Percentiles rank a stretch among this genome's conserved stretches.
Evolutionary conservation across 2,888 invertebrate genomes (phyloP).

Genomic region (Pediacus dermestoides): DNA sequence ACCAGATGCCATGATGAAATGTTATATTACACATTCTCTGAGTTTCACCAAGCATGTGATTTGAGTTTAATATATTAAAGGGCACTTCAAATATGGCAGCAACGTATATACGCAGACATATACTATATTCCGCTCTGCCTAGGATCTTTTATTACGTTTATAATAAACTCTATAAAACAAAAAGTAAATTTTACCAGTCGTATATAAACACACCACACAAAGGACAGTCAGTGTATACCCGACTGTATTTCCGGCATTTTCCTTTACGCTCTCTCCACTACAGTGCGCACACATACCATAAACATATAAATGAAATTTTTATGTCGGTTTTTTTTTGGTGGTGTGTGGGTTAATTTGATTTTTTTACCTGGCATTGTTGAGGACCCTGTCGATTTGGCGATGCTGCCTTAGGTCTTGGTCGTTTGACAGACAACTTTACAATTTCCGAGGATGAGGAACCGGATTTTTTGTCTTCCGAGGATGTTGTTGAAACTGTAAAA

Average conservation of each 20-base stretch:
- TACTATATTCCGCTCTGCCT: constrained; percentile 7
- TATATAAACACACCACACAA: too few species aligned
- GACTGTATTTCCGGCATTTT: too few species aligned
- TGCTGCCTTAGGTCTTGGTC: constrained; percentile 77
- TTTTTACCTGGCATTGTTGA: constrained; percentile 86
- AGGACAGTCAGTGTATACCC: too few species aligned
- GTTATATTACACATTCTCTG: constrained; percentile 29
- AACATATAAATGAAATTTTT: too few species aligned
- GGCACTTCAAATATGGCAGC: constrained; percentile 26
- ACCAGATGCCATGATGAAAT: constrained; percentile 29
- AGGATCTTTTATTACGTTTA: constrained; percentile 21
- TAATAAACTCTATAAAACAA: constrained; percentile 17
- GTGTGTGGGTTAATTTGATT: too few species aligned
- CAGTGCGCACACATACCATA: too few species aligned
- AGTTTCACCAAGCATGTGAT: constrained; percentile 29
- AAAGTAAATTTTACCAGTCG: too few species aligned
- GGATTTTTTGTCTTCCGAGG: constrained; percentile 52
- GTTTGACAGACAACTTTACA: constrained; percentile 60
- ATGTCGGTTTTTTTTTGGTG: too few species aligned
- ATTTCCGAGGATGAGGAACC: constrained; percentile 49
- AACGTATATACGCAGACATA: constrained; percentile 15
- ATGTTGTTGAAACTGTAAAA: constrained; percentile 45
- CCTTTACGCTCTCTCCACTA: too few species aligned
- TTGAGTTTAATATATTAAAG: constrained; percentile 33
- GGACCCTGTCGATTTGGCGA: constrained; percentile 89